A percentile compares a stretch with the other conserved stretches of the same genome.
These are phyloP conservation scores for Pocillopora grandis DNA, from an alignment of 92 coral and sea anemone species.

Conservation along the genomic window DNA sequence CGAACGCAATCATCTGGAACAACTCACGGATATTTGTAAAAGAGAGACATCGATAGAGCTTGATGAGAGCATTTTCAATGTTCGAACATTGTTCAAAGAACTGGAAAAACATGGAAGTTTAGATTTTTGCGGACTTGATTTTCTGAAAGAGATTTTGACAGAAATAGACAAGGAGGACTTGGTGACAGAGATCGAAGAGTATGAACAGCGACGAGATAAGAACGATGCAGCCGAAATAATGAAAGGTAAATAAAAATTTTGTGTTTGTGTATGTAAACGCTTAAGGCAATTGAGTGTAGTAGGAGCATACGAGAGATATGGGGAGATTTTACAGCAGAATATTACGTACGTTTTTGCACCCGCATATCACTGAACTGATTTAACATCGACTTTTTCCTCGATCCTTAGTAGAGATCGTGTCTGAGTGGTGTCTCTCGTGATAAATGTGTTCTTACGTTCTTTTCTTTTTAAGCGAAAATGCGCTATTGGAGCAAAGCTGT, in stretches of 20 bases:
- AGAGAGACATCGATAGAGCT: not conserved
- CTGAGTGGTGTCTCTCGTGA: too few relatives aligned
- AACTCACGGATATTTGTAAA: not conserved
- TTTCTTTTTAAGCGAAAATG: too few relatives aligned
- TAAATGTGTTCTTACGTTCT: too few relatives aligned
- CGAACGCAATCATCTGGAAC: conserved; percentile 3
- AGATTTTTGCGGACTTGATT: not conserved
- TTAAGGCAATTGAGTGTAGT: too few relatives aligned
- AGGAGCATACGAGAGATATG: too few relatives aligned
- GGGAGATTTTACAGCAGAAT: too few relatives aligned
- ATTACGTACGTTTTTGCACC: too few relatives aligned
- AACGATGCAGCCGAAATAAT: not conserved
- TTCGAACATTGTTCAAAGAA: not conserved
- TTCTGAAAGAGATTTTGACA: not conserved
- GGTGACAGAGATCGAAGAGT: not conserved
- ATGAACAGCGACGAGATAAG: not conserved
- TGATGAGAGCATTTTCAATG: not conserved
- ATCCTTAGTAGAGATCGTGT: too few relatives aligned
- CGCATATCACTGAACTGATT: too few relatives aligned
- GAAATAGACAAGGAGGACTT: not conserved
- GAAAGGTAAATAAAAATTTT: not conserved
- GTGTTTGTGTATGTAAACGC: too few relatives aligned
- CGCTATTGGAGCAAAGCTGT: too few relatives aligned
- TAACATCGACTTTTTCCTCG: too few relatives aligned
- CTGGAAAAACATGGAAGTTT: not conserved